Conservation (phyloP, 2,888 invertebrate genomes). For the Macrophya alboannulata region DNA sequence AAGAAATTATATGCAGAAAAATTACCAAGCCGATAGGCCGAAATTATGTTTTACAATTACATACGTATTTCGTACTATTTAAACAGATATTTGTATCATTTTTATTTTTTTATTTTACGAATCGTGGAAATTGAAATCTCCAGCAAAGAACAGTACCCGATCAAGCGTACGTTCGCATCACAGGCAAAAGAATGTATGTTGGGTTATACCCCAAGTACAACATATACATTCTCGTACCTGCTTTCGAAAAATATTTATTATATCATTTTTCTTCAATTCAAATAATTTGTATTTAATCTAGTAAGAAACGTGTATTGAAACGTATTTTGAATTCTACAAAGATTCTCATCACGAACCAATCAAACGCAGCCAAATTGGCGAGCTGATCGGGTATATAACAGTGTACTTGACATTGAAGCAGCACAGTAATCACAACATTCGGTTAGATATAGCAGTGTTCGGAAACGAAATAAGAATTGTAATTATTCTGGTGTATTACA, state of each 20-base stretch:
- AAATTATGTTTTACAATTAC: not conserved
- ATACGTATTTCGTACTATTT: not conserved
- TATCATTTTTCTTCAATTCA: not conserved
- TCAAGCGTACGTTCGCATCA: not conserved
- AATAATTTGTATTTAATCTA: not conserved
- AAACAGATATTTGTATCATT: not conserved
- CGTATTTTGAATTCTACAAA: not conserved
- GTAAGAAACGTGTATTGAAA: not conserved
- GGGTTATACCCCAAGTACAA: not conserved
- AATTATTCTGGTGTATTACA: not conserved
- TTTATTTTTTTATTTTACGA: not conserved
- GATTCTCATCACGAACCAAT: not conserved
- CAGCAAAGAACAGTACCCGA: no score
- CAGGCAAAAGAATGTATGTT: not conserved
- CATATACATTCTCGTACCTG: no score
- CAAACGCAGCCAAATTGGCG: not conserved
- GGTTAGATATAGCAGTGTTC: not conserved
- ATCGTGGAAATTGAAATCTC: not conserved
- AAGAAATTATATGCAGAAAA: not conserved
- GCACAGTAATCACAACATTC: slow-evolving; percentile 12
- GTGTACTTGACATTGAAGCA: slow-evolving; percentile 26
- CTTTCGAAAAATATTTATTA: no score
- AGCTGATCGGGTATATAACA: slow-evolving; percentile 1
- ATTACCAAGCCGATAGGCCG: no score
- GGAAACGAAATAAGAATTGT: not conserved